Conservation (phyloP, 2,113 vertebrate genomes). For the Caloenas nicobarica region DNA sequence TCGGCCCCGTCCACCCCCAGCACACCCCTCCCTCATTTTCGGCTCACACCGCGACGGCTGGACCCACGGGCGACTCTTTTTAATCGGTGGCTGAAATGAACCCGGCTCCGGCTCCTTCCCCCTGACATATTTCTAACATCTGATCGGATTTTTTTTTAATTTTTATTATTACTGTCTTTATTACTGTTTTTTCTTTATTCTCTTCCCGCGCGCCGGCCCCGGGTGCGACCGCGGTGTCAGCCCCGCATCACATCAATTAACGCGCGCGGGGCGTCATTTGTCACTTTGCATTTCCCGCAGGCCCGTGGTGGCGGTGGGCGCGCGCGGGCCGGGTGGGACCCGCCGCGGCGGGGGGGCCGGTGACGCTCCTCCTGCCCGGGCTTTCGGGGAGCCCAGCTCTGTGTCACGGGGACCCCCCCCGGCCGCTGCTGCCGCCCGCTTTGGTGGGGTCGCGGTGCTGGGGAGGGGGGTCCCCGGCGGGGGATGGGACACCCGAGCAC, state of each 20-base stretch:
- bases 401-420: accelerated
- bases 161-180: too few species aligned
- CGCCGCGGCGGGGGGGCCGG: accelerated
- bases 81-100: slow-evolving; percentile 21
- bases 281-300: slow-evolving; percentile 57
- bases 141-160: neutral
- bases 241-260: slow-evolving; percentile 67
- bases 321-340: neutral
- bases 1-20: neutral
- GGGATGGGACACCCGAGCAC: neutral
- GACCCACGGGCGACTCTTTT: neutral
- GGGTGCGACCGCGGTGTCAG: slow-evolving; percentile 49
- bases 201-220: neutral
- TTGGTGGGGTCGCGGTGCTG: neutral
- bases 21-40: neutral
- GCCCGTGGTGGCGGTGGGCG: neutral
- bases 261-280: slow-evolving; percentile 44
- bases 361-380: neutral
- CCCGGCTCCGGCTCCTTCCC: slow-evolving; percentile 31
- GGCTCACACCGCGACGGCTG: neutral
- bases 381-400: neutral
- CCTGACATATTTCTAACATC: slow-evolving; percentile 68
- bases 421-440: neutral
- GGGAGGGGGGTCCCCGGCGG: neutral
- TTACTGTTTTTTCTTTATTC: neutral